Evolutionary conservation across 2,888 invertebrate genomes (phyloP), one percentile per base, ranked within the genome.

Genomic region (Hirtodrosophila histrioides): DNA sequence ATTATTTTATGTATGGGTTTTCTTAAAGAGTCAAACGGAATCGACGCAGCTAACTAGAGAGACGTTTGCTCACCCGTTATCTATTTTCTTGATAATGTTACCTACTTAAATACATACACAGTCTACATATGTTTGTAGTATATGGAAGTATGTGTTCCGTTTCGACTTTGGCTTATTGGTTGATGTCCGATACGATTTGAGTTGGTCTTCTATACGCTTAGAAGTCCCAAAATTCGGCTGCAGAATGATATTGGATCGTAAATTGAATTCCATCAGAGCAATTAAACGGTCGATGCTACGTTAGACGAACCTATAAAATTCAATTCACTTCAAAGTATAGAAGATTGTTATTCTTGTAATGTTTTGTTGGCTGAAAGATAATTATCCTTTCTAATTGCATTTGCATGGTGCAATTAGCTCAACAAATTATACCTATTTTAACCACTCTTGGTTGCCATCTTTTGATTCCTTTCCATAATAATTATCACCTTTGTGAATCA

Each of bases 71-170:
- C 73, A 80, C 45, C 40, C 60, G 79, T 82, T 84, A 84, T 81
- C 85, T 85, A 51, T 79, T 82, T 65, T 74, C 79, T 71, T 69
- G 81, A 81, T 81, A 81, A 64, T 85, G 65, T 71, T 67, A 61
- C 70, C 77, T 57, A 64, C 69, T 73, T 69, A 69, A 48, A 75
- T 45, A 72, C 37, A 67, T 40, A 61, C 43, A 51, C 35, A 72
- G 8, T 8, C 53, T 11, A 24, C 3, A 29, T 5, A 37, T 11
- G 24, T 27, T 41, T 41, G 37, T 41, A 48, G 17, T 55, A 46
- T 23, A 31, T 31, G 27, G 50, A 9, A 43, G 31, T 51, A 31
- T 50, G 17, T 44, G 23, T 36, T 41, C 31, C 62, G 62, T 55
- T 69, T 80, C 69, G 80, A 83, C 83, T 78, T 80, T 80, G 78